Evolutionary conservation across 2,797 vertebrate species (phyloP), one percentile per base, ranked within the genome.

Genomic region (Pachyuromys duprasi): DNA sequence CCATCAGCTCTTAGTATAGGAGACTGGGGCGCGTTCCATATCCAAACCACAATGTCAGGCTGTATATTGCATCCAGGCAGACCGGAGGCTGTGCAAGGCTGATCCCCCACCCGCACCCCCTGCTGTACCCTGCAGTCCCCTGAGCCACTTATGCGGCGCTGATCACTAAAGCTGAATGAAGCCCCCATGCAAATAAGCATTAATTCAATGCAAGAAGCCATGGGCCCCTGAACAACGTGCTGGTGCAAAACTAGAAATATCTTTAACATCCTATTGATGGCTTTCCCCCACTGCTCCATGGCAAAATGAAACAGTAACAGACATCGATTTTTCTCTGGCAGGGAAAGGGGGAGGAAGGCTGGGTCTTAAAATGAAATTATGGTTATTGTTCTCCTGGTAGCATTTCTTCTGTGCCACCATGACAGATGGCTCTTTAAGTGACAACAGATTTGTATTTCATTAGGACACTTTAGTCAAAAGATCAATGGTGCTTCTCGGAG

Each of bases 391-490:
- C 97, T 98, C 97, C 96, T 86, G 70, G 98, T 92, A 93, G 93
- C 98, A 75, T 95, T 98, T 97, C 95, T 97, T 95, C 92, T 89
- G 93, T 75, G 97, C 96, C 78, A 42, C 81, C 91, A 80, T 97
- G 98, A 98, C 98, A 98, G 98, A 98, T 96, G 98, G 98, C 97
- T 98, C 96, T 96, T 94, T 98, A 97, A 98, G 98, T 97, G 97
- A 97, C 96, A 98, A 97, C 97, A 97, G 98, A 98, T 98, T 98
- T 98, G 98, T 98, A 98, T 98, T 98, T 98, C 98, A 98, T 98
- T 98, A 98, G 98, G 97, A 98, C 97, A 91, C 97, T 98, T 97
- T 95, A 98, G 98, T 91, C 96, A 82, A 97, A 96, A 97, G 98
- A 98, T 98, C 98, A 96, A 98, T 98, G 97, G 15, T 8, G 28